Evolutionary conservation across 2,888 invertebrate species (phyloP), one percentile per base, ranked within the genome.

Genomic region (Metalampra italica): DNA sequence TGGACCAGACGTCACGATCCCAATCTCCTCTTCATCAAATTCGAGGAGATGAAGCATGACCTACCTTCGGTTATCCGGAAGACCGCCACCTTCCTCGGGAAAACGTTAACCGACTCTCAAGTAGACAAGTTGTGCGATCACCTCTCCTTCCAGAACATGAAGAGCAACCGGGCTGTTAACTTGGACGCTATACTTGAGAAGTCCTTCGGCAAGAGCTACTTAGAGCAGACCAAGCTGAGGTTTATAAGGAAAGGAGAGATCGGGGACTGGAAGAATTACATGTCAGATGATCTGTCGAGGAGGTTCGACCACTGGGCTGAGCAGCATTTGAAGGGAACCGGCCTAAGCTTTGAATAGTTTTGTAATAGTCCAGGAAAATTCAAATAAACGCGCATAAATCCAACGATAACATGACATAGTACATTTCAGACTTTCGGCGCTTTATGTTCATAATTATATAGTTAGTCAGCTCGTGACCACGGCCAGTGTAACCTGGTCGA

Each of bases 11-110:
- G 93, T 14, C 73, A 93, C 59, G 93, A 95, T 46, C 86, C 92
- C 0, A 95, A 96, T 66, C 81, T 96, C 1, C 84, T 96, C 7
- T 94, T 96, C 72, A 83, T 96, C 43, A 94, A 93, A 61, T 96
- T 95, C 68, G 96, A 96, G 82, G 95, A 96, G 51, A 93, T 96
- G 92, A 94, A 94, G 64, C 90, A 85, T 46, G 93, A 97, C 74
- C 90, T 96, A 14, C 86, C 91, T 0, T 89, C 89, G 0, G 92
- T 92, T 0, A 91, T 97, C 8, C 78, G 90, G 29, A 91, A 91
- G 68, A 94, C 97, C 15, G 95, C 96, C 0, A 68, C 85, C 3
- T 96, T 96, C 72, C 81, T 97, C 13, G 91, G 91, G 7, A 94
- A 94, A 68, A 72, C 79, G 9, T 75, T 95, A 12, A 91, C 91